Evolutionary conservation across 2,113 vertebrate species (phyloP).

Genomic region (Isurus oxyrinchus): DNA sequence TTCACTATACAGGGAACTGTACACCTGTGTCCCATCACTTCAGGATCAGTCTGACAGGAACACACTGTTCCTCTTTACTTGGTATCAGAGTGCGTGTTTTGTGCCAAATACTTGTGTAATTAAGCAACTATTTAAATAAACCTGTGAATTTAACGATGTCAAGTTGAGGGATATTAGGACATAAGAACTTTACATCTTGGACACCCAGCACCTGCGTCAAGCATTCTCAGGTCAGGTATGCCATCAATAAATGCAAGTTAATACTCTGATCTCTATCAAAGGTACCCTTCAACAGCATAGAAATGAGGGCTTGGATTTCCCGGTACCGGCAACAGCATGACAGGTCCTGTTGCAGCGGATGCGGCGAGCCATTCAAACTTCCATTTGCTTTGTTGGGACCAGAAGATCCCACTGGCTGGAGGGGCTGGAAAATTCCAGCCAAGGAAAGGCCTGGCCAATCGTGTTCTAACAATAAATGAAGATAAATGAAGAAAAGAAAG

Average conservation of each 20-base stretch:
- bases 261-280: not conserved
- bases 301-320: not conserved
- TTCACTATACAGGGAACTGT: not conserved
- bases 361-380: too few relatives aligned
- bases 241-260: not conserved
- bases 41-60: not conserved
- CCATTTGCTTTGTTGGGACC: too few relatives aligned
- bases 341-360: too few relatives aligned
- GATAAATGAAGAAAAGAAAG: not conserved
- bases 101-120: not conserved
- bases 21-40: not conserved
- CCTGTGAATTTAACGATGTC: not conserved
- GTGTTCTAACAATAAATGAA: not conserved
- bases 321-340: too few relatives aligned
- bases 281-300: not conserved
- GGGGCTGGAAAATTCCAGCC: too few relatives aligned
- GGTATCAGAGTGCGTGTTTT: not conserved
- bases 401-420: too few relatives aligned
- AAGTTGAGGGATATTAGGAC: not conserved
- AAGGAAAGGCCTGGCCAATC: not conserved
- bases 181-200: not conserved
- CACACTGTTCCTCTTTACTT: not conserved
- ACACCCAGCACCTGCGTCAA: not conserved
- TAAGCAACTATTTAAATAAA: not conserved
- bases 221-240: not conserved